These are phyloP conservation scores for Neosilurus hyrtlii DNA, from an alignment of 2,797 vertebrate genomes.

Conservation along the genomic window DNA sequence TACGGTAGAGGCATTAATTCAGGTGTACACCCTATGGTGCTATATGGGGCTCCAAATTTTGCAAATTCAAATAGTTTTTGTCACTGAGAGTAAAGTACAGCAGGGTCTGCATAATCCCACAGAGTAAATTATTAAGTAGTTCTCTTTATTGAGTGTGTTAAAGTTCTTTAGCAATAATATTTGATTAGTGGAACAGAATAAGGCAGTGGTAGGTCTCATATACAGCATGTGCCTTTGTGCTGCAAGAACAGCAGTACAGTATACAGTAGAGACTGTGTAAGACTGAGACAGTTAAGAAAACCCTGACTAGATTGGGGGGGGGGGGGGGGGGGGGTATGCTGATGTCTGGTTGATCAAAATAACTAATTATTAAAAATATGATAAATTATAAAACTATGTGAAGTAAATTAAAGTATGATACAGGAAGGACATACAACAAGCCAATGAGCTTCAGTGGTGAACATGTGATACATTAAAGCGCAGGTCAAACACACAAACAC, in stretches of 20 bases:
- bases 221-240: background rate
- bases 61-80: constrained; percentile 28
- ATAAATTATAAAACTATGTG: background rate
- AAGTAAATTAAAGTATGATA: background rate
- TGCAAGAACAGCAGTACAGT: background rate
- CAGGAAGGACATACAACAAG: background rate
- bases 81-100: constrained; percentile 1
- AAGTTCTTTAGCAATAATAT: background rate
- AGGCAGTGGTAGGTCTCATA: background rate
- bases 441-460: background rate
- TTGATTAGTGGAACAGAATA: background rate
- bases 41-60: background rate
- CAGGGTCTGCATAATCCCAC: constrained; percentile 1
- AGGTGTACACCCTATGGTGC: background rate
- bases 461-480: constrained; percentile 5
- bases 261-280: too few relatives aligned
- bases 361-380: background rate
- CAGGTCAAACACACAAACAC: constrained; percentile 11
- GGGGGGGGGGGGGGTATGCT: too few relatives aligned
- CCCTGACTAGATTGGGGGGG: background rate
- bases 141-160: constrained; percentile 8
- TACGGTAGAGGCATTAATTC: constrained; percentile 2
- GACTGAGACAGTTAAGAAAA: background rate
- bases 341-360: background rate
- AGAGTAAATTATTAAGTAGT: constrained; percentile 15